These are phyloP conservation scores for Bolinopsis microptera DNA, from an alignment of 37 sponge, comb jelly and placozoan genomes.

Conservation along the genomic window DNA sequence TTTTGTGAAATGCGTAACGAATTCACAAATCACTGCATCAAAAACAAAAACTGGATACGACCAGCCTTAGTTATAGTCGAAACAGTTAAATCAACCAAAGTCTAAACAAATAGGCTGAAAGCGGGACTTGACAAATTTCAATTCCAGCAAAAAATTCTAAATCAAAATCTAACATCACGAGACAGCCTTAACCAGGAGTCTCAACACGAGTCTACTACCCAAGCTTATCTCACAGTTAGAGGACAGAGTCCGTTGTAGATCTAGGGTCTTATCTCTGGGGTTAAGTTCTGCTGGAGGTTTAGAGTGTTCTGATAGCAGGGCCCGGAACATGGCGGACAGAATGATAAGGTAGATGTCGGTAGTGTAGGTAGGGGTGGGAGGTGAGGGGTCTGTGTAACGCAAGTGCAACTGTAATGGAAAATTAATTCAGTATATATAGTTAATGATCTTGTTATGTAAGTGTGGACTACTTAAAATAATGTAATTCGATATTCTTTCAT, in stretches of 20 bases:
- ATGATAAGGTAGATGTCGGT: constrained; percentile 5
- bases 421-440: too few species aligned
- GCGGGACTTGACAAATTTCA: too few species aligned
- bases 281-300: constrained; percentile 34
- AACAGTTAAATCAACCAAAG: too few species aligned
- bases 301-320: constrained; percentile 9
- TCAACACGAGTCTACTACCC: neutral
- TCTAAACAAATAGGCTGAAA: too few species aligned
- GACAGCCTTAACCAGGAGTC: neutral
- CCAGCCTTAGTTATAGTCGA: too few species aligned
- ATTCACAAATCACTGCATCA: too few species aligned
- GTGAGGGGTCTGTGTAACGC: neutral
- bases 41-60: too few species aligned
- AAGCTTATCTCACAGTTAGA: neutral
- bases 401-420: neutral
- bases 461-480: too few species aligned
- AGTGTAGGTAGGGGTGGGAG: constrained; percentile 23
- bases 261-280: constrained; percentile 8
- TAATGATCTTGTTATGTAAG: too few species aligned
- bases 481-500: too few species aligned
- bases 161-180: neutral
- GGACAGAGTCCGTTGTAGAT: neutral
- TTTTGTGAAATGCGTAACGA: too few species aligned
- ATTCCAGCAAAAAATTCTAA: too few species aligned
- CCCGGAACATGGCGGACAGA: constrained; percentile 29